These are phyloP conservation scores for Heliconius nattereri DNA, from an alignment of 1,140 invertebrate species.

Conservation along the genomic window DNA sequence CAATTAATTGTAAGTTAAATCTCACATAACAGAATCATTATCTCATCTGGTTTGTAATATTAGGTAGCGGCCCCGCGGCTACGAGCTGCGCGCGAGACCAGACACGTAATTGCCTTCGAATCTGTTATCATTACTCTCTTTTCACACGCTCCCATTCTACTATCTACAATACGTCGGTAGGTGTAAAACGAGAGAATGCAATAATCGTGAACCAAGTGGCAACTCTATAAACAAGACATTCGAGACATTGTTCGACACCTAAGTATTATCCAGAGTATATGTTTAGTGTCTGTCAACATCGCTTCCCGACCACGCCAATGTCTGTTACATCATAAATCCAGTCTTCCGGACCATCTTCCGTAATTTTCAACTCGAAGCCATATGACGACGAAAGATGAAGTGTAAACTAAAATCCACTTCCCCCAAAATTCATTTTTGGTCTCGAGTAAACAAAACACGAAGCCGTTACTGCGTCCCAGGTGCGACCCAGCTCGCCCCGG, in stretches of 20 bases:
- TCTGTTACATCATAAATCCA: conserved; percentile 76
- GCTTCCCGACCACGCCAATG: conserved; percentile 62
- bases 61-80: conserved; percentile 60
- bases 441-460: conserved; percentile 66
- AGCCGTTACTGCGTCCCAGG: conserved; percentile 68
- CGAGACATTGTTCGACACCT: conserved; percentile 55
- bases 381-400: conserved; percentile 75
- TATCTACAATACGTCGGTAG: conserved; percentile 48
- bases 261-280: conserved; percentile 64
- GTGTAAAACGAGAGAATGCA: conserved; percentile 64
- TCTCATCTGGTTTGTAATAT: conserved; percentile 62
- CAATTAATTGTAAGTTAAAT: background rate
- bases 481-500: conserved; percentile 58
- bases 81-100: conserved; percentile 49
- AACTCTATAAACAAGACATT: conserved; percentile 58
- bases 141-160: conserved; percentile 72
- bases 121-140: conserved; percentile 65
- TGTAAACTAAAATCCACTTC: conserved; percentile 75
- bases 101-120: conserved; percentile 65
- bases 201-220: conserved; percentile 62
- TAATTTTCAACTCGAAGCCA: conserved; percentile 72
- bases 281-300: conserved; percentile 71
- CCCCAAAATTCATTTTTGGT: conserved; percentile 65
- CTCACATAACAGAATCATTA: conserved; percentile 71
- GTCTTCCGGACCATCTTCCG: conserved; percentile 73